These are phyloP conservation scores for Craterocephalus amniculus DNA, from an alignment of 2,797 vertebrate species.

Conservation along the genomic window DNA sequence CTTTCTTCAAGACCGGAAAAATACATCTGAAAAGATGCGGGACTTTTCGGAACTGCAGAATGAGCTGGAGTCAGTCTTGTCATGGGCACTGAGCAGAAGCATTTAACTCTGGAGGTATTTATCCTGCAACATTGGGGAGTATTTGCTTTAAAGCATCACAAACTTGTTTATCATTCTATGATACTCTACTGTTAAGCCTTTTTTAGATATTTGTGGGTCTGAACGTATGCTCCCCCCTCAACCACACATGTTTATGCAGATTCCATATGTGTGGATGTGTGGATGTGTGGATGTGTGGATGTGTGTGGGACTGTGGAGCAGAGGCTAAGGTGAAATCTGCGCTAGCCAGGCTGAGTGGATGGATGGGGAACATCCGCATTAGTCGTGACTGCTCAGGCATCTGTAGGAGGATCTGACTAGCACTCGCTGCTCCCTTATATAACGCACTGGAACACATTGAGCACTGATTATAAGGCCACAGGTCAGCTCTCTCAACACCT, in stretches of 20 bases:
- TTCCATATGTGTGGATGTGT: too few species aligned
- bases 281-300: constrained; percentile 19
- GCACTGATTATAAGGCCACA: constrained; percentile 63
- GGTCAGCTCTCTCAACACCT: constrained; percentile 77
- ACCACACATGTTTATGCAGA: constrained; percentile 3
- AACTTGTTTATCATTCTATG: neutral
- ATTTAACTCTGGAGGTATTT: constrained; percentile 37
- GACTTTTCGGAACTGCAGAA: constrained; percentile 29
- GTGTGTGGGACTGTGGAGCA: constrained; percentile 53
- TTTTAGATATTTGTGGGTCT: neutral
- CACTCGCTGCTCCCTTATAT: constrained; percentile 70
- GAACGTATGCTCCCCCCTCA: constrained; percentile 21
- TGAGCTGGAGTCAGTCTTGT: constrained; percentile 18
- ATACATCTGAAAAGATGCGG: constrained; percentile 22
- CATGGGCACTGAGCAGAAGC: constrained; percentile 19
- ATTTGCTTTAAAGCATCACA: constrained; percentile 17
- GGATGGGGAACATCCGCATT: constrained; percentile 72
- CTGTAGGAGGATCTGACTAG: constrained; percentile 81
- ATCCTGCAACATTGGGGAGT: constrained; percentile 6
- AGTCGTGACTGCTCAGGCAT: constrained; percentile 84
- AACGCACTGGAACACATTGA: constrained; percentile 65
- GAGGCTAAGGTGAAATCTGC: constrained; percentile 63
- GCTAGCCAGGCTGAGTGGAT: constrained; percentile 56
- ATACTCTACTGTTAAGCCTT: neutral
- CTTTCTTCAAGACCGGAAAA: constrained; percentile 47